A percentile compares a stretch with the other conserved stretches of the same genome.
Evolutionary conservation across 1,140 invertebrate species (phyloP).

Genomic region (Drosophila melanica): DNA sequence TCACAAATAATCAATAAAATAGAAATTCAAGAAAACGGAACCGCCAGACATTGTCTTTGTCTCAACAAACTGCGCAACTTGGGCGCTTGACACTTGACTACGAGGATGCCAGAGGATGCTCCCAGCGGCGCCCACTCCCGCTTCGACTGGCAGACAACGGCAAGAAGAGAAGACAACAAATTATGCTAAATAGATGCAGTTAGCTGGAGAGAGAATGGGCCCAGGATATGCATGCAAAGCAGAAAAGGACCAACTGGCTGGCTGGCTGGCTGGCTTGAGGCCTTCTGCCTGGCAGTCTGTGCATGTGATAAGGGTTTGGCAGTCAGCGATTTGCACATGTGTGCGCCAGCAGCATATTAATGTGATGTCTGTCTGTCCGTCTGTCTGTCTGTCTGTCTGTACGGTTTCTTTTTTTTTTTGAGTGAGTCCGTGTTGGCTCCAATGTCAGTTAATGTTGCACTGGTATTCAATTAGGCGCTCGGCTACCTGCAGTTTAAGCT

Average conservation of each 20-base stretch:
- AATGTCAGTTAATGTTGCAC: constrained; percentile 38
- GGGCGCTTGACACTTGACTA: constrained; percentile 56
- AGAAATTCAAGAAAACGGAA: constrained; percentile 8
- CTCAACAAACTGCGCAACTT: constrained; percentile 51
- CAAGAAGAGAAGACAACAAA: constrained; percentile 52
- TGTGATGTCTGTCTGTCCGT: constrained; percentile 11
- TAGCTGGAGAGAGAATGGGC: constrained; percentile 34
- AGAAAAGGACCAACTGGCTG: constrained; percentile 7
- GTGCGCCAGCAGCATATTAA: constrained; percentile 65
- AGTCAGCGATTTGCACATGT: constrained; percentile 46
- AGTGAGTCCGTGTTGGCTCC: background rate
- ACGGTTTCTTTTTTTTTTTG: constrained; percentile 11
- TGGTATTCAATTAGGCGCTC: constrained; percentile 67
- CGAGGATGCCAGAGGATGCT: background rate
- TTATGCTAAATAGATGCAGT: constrained; percentile 80
- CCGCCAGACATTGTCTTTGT: constrained; percentile 57
- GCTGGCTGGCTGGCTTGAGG: constrained; percentile 9
- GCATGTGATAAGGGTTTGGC: constrained; percentile 68
- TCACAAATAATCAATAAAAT: constrained; percentile 30
- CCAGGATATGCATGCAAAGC: constrained; percentile 64
- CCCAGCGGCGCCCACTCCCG: constrained; percentile 2
- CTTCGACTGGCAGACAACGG: constrained; percentile 5
- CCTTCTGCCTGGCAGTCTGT: constrained; percentile 7
- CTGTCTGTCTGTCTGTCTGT: background rate
- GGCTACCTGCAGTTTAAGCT: constrained; percentile 25